phyloP scores from a whole-genome alignment of 2,113 vertebrate species.

The Oreochromis tanganicae region DNA sequence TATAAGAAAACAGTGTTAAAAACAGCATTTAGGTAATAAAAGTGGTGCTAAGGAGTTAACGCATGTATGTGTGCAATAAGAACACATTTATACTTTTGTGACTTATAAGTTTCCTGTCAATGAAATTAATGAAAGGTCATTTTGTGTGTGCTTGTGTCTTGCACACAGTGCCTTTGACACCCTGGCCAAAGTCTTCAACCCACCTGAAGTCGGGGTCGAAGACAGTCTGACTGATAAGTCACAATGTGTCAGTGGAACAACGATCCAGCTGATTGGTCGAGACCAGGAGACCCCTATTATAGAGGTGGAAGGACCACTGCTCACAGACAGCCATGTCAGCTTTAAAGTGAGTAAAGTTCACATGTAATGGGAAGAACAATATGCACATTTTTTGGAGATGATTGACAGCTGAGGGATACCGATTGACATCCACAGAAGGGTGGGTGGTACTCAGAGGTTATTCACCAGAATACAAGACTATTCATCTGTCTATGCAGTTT shows the following conservation, averaged over 20 bases:
- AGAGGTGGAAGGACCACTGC: constrained; percentile 95
- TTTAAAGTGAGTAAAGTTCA: constrained; percentile 81
- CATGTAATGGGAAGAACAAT: not conserved
- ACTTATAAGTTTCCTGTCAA: not conserved
- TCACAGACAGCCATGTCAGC: constrained; percentile 93
- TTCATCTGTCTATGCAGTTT: not conserved
- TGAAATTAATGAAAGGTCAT: not conserved
- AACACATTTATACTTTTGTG: not conserved
- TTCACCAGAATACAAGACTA: not conserved
- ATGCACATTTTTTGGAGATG: not conserved
- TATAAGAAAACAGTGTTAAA: not conserved
- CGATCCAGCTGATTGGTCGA: constrained; percentile 92
- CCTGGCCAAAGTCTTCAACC: constrained; percentile 96
- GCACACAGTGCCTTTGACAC: constrained; percentile 91
- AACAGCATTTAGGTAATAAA: not conserved
- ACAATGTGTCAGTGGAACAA: constrained; percentile 79
- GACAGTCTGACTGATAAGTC: constrained; percentile 77
- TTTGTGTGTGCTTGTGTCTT: constrained; percentile 7
- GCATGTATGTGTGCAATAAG: not conserved
- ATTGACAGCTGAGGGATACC: not conserved
- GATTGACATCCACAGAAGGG: not conserved
- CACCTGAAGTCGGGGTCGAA: constrained; percentile 75
- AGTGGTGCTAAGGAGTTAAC: not conserved
- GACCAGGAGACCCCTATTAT: constrained; percentile 97
- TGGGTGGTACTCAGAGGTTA: not conserved